Base-by-base conservation (phyloP, 2,797 vertebrate species). In the Danio kyathit region DNA sequence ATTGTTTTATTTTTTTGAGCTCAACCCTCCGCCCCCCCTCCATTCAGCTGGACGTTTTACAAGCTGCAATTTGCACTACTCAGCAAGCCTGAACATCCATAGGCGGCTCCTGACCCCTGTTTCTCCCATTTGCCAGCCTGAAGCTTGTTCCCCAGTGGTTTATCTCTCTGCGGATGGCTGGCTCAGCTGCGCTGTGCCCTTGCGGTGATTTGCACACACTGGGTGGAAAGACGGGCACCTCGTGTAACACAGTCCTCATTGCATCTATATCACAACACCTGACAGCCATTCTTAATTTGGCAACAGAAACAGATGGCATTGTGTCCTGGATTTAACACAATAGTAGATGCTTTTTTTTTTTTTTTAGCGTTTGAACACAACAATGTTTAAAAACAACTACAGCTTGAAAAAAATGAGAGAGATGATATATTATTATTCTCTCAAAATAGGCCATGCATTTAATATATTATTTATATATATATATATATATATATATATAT, bases 171-270 rank as follows among this genome's bases (percentile, higher is more conserved):
- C 40, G 38, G 70, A 83, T 66, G 80, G 74, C 74, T 82, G 74
- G 74, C 81, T 83, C 85, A 81, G 81, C 83, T 80, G 44, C 66
- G 80, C 70, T 48, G 0, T 83, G 81, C 74, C 83, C 85, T 86
- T 86, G 80, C 46, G 43, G 70, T 81, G 59, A 82, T 80, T 82
- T 84, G 77, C 74, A 76, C 81, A 77, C 52, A 49, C 73, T 75
- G 54, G 56, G 76, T 12, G 49, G 61, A 74, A 83, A 78, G 74
- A 81, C 29, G 16, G 56, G 64, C 48, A 61, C 48, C 52, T 64
- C 38, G 5, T 64, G n/a, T 59, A 60, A 46, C 67, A 73, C 7
- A 11, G 16, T 70, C 21, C 49, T 74, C 19, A 74, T 63, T 81
- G 66, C 54, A 78, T 81, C 70, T 70, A 38, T 74, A 44, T 79